These are phyloP conservation scores for Caligus rogercresseyi DNA, from an alignment of 1,140 invertebrate species.

Conservation along the genomic window DNA sequence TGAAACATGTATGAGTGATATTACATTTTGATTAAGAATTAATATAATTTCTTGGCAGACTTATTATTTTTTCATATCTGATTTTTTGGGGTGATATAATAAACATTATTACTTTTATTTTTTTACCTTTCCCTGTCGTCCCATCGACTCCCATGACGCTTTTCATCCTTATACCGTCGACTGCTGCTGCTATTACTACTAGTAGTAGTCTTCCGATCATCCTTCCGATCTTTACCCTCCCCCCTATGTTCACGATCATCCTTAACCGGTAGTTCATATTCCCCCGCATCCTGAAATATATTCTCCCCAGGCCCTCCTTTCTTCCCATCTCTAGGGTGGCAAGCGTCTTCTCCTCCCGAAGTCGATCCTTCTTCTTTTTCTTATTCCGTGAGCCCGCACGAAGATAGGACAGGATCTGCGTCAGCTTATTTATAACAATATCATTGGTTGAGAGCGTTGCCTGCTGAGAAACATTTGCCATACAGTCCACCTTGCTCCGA, in stretches of 20 bases:
- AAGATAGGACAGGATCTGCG: constrained; percentile 87
- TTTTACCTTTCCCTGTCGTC: constrained; percentile 3
- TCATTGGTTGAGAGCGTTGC: constrained; percentile 80
- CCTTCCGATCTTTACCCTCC: neutral
- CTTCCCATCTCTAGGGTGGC: neutral
- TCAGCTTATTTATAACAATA: constrained; percentile 87
- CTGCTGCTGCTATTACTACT: neutral
- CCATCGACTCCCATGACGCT: neutral
- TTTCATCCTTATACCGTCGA: neutral
- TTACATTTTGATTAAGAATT: too few species aligned
- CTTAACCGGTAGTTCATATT: neutral
- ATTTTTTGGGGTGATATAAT: too few species aligned
- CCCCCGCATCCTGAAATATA: neutral
- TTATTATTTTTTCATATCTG: too few species aligned
- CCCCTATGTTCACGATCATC: neutral
- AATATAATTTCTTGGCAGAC: too few species aligned
- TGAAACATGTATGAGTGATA: too few species aligned
- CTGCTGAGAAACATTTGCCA: constrained; percentile 41
- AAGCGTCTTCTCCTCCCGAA: neutral
- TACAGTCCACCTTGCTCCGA: constrained; percentile 83
- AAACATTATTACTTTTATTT: too few species aligned
- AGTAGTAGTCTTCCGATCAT: neutral
- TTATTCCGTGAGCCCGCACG: constrained; percentile 45
- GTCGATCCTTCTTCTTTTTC: constrained; percentile 42
- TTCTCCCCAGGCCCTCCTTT: neutral